phyloP scores from a whole-genome alignment of 2,113 vertebrate genomes.

The Catharus fuscescens region DNA sequence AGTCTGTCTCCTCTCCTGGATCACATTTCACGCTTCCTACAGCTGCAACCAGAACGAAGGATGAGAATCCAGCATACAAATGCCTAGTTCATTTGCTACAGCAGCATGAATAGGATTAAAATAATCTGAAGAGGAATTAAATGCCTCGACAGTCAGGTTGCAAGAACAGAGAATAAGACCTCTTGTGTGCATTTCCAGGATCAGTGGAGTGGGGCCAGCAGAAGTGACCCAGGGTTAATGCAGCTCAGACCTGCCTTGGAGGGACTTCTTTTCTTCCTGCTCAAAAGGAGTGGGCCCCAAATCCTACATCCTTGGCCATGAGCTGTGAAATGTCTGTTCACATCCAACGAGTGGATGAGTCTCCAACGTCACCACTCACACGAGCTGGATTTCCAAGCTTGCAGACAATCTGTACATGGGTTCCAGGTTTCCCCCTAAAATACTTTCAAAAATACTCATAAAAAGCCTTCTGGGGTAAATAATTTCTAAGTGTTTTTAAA shows the following conservation, averaged over 20 bases:
- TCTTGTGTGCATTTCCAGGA: conserved; percentile 27
- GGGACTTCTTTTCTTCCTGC: neutral
- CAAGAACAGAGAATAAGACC: conserved; percentile 23
- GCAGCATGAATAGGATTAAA: conserved; percentile 49
- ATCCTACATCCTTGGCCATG: neutral
- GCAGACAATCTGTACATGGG: neutral
- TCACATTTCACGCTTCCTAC: conserved; percentile 38
- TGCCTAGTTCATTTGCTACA: conserved; percentile 15
- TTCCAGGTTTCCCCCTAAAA: neutral
- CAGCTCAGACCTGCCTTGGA: conserved; percentile 28
- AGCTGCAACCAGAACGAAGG: conserved; percentile 24
- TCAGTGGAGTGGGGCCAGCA: conserved; percentile 40
- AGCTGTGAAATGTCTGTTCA: neutral
- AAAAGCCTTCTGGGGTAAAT: neutral
- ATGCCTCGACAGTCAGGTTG: conserved; percentile 25
- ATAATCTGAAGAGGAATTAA: conserved; percentile 51
- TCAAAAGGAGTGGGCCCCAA: neutral
- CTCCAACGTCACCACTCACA: neutral
- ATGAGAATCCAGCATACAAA: conserved; percentile 43
- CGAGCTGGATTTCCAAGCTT: neutral
- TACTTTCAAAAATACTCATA: neutral
- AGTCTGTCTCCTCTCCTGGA: conserved; percentile 45
- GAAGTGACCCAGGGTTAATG: conserved; percentile 42
- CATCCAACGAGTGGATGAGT: neutral
- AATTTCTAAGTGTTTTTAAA: neutral